Conservation (phyloP, 2,797 vertebrate species). For the Lutjanus campechanus region DNA sequence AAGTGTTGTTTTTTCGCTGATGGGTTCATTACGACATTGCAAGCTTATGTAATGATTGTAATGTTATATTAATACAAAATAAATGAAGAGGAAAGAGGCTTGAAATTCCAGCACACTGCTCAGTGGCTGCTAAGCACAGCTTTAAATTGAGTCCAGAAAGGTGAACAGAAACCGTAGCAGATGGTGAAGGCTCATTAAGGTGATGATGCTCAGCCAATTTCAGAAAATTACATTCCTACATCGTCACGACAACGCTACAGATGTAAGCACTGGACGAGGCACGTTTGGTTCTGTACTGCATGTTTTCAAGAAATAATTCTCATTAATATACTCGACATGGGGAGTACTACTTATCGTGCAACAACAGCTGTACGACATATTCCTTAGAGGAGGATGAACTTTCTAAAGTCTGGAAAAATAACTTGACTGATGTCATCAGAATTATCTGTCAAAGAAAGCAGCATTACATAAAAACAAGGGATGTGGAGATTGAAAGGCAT, state of each 20-base stretch:
- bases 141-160: slow-evolving; percentile 33
- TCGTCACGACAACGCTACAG: neutral
- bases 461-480: neutral
- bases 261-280: neutral
- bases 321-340: neutral
- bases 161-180: slow-evolving; percentile 30
- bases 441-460: neutral
- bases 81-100: slow-evolving; percentile 19
- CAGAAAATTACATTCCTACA: neutral
- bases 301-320: neutral
- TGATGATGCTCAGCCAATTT: slow-evolving; percentile 15
- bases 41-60: slow-evolving; percentile 4
- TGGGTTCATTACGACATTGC: slow-evolving; percentile 17
- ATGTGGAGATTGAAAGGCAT: neutral
- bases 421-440: too few species aligned
- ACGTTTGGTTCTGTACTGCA: neutral
- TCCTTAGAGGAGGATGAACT: neutral
- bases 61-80: slow-evolving; percentile 18
- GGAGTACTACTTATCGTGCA: neutral
- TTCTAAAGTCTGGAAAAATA: neutral
- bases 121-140: slow-evolving; percentile 12
- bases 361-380: too few species aligned
- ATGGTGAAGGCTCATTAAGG: slow-evolving; percentile 34
- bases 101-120: slow-evolving; percentile 3
- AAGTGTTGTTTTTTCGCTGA: slow-evolving; percentile 20